Conservation (phyloP, 2,797 vertebrate genomes). For the Poeciliopsis presidionis region DNA sequence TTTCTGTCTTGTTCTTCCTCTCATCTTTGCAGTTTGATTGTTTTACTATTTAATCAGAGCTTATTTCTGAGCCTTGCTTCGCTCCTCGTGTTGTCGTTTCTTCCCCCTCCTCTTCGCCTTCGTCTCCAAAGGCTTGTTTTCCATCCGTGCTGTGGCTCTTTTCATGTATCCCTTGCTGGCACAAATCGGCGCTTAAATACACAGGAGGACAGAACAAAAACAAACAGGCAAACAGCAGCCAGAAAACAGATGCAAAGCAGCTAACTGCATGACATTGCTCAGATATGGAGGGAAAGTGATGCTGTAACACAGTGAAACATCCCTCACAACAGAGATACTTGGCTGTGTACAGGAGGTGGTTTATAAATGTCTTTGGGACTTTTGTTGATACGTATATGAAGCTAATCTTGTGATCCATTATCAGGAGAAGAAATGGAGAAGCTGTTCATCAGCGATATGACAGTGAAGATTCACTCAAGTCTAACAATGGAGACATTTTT, state of each 20-base stretch:
- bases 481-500: background rate
- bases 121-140: conserved; percentile 72
- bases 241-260: conserved; percentile 58
- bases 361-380: background rate
- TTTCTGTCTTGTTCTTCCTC: background rate
- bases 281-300: conserved; percentile 41
- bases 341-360: conserved; percentile 5
- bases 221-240: conserved; percentile 65
- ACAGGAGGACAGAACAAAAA: conserved; percentile 55
- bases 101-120: conserved; percentile 48
- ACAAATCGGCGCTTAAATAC: conserved; percentile 59
- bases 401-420: background rate
- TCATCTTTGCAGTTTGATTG: conserved; percentile 65
- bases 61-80: conserved; percentile 59
- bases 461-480: background rate
- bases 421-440: background rate
- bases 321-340: conserved; percentile 18
- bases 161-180: conserved; percentile 57
- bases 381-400: background rate
- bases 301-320: conserved; percentile 47
- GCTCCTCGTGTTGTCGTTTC: conserved; percentile 58
- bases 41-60: conserved; percentile 68
- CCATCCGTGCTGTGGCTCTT: conserved; percentile 66
- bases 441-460: background rate
- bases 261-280: conserved; percentile 45